These are phyloP conservation scores for Dascyllus trimaculatus DNA, from an alignment of 2,113 vertebrate genomes.

Conservation along the genomic window DNA sequence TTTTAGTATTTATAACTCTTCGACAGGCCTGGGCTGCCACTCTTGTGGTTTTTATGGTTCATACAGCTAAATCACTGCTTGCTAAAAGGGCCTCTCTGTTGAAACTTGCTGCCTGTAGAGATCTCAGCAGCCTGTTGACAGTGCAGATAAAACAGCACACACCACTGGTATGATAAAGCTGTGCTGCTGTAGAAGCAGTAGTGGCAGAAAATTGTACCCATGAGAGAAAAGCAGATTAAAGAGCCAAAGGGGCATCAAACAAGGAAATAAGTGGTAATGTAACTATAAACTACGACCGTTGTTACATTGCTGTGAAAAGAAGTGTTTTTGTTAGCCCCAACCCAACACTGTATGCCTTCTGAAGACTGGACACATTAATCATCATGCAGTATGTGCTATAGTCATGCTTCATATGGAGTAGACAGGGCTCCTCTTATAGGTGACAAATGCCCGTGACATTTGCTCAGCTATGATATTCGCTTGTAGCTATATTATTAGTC, in stretches of 20 bases:
- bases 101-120: constrained; percentile 32
- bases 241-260: background rate
- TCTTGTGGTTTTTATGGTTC: constrained; percentile 24
- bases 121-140: constrained; percentile 39
- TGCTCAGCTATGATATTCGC: background rate
- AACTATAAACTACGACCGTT: background rate
- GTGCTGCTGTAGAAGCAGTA: constrained; percentile 11
- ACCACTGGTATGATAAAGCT: constrained; percentile 44
- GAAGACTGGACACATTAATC: background rate
- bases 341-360: background rate
- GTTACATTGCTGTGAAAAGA: background rate
- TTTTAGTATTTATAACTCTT: constrained; percentile 29
- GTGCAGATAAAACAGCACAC: constrained; percentile 43
- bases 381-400: background rate
- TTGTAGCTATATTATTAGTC: background rate
- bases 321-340: background rate
- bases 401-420: background rate
- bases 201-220: constrained; percentile 25
- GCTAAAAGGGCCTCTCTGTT: constrained; percentile 28
- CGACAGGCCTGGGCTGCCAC: constrained; percentile 38
- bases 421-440: background rate
- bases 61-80: constrained; percentile 49
- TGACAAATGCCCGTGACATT: constrained; percentile 12
- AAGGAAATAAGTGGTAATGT: constrained; percentile 1
- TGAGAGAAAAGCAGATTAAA: constrained; percentile 12